Percentiles rank a stretch among this genome's conserved stretches.
These are phyloP conservation scores for Teleogryllus oceanicus DNA, from an alignment of 2,888 invertebrate species.

Conservation along the genomic window DNA sequence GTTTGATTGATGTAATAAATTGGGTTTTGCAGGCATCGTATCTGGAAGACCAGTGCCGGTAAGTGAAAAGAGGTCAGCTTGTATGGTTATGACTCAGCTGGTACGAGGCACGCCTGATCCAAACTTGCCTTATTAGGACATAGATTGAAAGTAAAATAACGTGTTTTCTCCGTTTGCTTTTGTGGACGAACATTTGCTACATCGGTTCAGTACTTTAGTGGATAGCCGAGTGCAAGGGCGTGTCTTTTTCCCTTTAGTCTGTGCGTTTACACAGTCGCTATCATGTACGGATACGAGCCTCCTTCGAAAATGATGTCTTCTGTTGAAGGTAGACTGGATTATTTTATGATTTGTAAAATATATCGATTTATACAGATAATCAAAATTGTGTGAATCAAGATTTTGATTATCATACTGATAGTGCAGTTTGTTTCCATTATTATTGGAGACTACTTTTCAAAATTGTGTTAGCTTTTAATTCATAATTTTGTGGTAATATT, in stretches of 20 bases:
- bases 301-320: conserved; percentile 69
- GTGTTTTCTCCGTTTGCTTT: conserved; percentile 33
- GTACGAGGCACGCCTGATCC: conserved; percentile 41
- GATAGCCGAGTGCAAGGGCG: not conserved
- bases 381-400: no score
- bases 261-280: conserved; percentile 28
- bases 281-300: conserved; percentile 73
- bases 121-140: conserved; percentile 45
- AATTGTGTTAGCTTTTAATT: no score
- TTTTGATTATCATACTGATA: no score
- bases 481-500: no score
- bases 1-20: conserved; percentile 31
- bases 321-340: conserved; percentile 62
- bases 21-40: conserved; percentile 72
- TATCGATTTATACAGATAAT: no score
- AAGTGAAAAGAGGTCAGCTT: conserved; percentile 58
- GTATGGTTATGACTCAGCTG: conserved; percentile 40
- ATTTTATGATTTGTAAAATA: conserved; percentile 18
- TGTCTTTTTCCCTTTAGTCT: not conserved
- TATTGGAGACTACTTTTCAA: no score
- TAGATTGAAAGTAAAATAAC: conserved; percentile 41
- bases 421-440: no score
- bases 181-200: conserved; percentile 37
- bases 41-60: conserved; percentile 89
- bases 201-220: conserved; percentile 22